Percentiles rank a stretch among this genome's conserved stretches.
Evolutionary conservation across 2,888 invertebrate genomes (phyloP).

Genomic region (Drosophila conformis): DNA sequence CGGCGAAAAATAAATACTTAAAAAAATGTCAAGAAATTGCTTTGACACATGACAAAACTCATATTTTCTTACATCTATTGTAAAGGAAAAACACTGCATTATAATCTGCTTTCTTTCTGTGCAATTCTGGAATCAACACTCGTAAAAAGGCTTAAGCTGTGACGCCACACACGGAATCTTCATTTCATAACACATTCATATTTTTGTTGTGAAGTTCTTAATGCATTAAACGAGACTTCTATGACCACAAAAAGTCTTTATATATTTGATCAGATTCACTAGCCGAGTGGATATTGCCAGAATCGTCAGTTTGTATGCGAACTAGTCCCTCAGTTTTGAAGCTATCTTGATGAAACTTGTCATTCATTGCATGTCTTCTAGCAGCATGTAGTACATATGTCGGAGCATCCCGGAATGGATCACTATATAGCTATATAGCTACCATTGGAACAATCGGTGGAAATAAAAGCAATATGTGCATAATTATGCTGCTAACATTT

Average conservation of each 20-base stretch:
- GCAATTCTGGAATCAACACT: not conserved
- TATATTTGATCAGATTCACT: not conserved
- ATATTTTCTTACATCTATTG: not conserved
- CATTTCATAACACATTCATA: not conserved
- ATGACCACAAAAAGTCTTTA: not conserved
- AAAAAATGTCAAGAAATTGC: not conserved
- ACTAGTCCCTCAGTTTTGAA: not conserved
- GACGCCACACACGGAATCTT: not conserved
- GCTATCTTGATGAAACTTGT: not conserved
- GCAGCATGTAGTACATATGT: not conserved
- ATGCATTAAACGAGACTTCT: not conserved
- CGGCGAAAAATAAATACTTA: not conserved
- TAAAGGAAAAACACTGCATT: not conserved
- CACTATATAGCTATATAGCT: not conserved
- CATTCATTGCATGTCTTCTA: not conserved
- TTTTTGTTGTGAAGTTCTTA: too few species aligned
- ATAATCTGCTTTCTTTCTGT: not conserved
- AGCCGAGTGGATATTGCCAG: not conserved
- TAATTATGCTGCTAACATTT: too few species aligned
- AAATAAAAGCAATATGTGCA: too few species aligned
- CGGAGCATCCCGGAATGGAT: not conserved
- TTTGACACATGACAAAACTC: not conserved
- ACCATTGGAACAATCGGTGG: not conserved
- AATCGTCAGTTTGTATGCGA: accelerated
- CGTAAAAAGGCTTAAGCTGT: not conserved